Evolutionary conservation across 2,888 invertebrate genomes (phyloP).

Genomic region (Labia minor): DNA sequence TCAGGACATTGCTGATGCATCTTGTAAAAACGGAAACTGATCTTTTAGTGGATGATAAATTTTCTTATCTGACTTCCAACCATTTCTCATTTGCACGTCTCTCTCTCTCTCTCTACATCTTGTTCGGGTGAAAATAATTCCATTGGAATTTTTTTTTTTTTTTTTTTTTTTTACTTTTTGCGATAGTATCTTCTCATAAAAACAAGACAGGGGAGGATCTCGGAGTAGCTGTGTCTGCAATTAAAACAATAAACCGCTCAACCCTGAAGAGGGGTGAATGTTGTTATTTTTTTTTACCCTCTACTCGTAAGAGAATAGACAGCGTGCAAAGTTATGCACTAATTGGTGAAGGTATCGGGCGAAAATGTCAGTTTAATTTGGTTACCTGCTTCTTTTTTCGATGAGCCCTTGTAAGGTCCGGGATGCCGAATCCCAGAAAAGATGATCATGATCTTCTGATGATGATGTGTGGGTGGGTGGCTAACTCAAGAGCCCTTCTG

Average conservation of each 20-base stretch:
- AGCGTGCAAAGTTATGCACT: slow-evolving; percentile 1
- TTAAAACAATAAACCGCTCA: slow-evolving; percentile 2
- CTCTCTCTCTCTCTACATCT: too few species aligned
- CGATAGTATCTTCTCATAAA: not conserved
- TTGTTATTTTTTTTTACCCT: not conserved
- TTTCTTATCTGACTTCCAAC: not conserved
- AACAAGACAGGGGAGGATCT: slow-evolving; percentile 4
- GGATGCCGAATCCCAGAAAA: not conserved
- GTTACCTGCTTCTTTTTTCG: not conserved
- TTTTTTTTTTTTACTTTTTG: not conserved
- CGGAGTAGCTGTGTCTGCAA: not conserved
- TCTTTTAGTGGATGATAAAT: not conserved
- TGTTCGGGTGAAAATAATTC: not conserved
- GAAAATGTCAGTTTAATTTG: slow-evolving; percentile 13
- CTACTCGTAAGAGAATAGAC: not conserved
- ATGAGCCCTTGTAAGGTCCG: not conserved
- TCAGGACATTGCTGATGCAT: too few species aligned
- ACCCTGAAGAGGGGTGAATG: not conserved
- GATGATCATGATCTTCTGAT: not conserved
- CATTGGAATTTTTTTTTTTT: not conserved
- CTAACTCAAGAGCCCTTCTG: not conserved
- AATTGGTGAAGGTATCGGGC: slow-evolving; percentile 2
- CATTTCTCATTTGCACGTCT: not conserved
- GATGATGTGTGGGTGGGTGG: slow-evolving; percentile 3
- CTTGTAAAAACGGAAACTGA: too few species aligned